These are phyloP conservation scores for Tonatia bakeri DNA, from an alignment of 2,113 vertebrate genomes.

Conservation along the genomic window DNA sequence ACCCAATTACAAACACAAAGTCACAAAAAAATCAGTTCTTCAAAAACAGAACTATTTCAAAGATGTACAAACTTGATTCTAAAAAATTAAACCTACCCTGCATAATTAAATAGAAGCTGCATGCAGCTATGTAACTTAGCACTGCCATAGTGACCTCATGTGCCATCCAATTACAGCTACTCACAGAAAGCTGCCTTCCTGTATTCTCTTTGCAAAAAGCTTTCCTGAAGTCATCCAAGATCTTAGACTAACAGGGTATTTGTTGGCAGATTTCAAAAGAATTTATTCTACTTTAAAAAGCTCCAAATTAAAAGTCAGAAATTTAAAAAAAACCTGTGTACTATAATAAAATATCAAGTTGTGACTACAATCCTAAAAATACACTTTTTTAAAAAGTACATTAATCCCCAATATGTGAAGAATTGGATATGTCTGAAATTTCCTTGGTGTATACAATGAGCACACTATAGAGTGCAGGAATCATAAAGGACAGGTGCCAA, in stretches of 20 bases:
- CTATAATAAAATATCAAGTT: slow-evolving; percentile 28
- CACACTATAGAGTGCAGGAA: neutral
- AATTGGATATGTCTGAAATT: neutral
- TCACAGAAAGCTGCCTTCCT: neutral
- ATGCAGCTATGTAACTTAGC: neutral
- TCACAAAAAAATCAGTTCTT: neutral
- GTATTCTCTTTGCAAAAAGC: neutral
- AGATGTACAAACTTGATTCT: neutral
- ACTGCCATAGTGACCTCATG: neutral
- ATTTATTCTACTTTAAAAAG: neutral
- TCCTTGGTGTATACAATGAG: neutral
- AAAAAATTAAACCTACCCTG: neutral
- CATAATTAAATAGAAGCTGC: neutral
- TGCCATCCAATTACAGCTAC: neutral
- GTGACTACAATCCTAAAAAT: neutral
- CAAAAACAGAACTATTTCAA: neutral
- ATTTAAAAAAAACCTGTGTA: neutral
- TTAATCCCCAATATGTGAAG: neutral
- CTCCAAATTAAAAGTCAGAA: neutral
- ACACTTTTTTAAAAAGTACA: neutral
- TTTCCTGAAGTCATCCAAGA: neutral
- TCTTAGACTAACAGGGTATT: neutral
- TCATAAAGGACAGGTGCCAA: neutral
- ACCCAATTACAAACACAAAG: neutral
- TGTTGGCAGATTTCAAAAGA: neutral